Evolutionary conservation across 2,888 invertebrate species (phyloP).

Genomic region (Hemistola chrysoprasaria): DNA sequence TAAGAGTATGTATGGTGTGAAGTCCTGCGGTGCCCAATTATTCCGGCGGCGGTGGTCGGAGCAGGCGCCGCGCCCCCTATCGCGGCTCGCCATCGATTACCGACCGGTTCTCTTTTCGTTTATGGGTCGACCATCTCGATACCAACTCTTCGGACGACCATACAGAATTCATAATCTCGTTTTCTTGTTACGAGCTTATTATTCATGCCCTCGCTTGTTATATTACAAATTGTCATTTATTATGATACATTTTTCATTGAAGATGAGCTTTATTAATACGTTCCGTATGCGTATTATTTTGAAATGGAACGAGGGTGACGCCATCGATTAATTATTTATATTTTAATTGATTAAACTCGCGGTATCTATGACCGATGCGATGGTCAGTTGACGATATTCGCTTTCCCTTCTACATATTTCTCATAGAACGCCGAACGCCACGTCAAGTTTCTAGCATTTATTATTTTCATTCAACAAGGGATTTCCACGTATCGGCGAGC

Average conservation of each 20-base stretch:
- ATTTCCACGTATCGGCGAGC: conserved; percentile 50
- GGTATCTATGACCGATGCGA: conserved; percentile 16
- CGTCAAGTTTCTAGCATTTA: conserved; percentile 55
- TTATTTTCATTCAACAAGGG: conserved; percentile 65
- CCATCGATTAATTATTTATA: conserved; percentile 46
- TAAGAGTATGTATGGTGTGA: conserved; percentile 68
- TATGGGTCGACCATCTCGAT: conserved; percentile 59
- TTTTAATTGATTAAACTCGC: conserved; percentile 36
- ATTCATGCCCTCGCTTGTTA: conserved; percentile 29
- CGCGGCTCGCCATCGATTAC: conserved; percentile 77
- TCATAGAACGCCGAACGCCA: conserved; percentile 35
- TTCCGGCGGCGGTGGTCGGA: conserved; percentile 71
- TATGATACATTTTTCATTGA: conserved; percentile 16
- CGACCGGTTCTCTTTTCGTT: conserved; percentile 75
- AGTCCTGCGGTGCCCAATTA: conserved; percentile 81
- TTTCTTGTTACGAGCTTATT: conserved; percentile 30
- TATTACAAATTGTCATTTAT: conserved; percentile 32
- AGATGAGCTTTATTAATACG: conserved; percentile 11
- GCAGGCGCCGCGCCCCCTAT: conserved; percentile 75
- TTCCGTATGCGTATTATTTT: conserved; percentile 11
- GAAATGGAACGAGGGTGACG: conserved; percentile 14
- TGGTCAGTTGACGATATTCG: conserved; percentile 37
- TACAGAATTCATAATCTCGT: conserved; percentile 45
- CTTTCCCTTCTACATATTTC: conserved; percentile 43
- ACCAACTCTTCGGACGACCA: conserved; percentile 38